phyloP scores from a whole-genome alignment of 2,113 vertebrate species.

The Pachypanchax playfairii region DNA sequence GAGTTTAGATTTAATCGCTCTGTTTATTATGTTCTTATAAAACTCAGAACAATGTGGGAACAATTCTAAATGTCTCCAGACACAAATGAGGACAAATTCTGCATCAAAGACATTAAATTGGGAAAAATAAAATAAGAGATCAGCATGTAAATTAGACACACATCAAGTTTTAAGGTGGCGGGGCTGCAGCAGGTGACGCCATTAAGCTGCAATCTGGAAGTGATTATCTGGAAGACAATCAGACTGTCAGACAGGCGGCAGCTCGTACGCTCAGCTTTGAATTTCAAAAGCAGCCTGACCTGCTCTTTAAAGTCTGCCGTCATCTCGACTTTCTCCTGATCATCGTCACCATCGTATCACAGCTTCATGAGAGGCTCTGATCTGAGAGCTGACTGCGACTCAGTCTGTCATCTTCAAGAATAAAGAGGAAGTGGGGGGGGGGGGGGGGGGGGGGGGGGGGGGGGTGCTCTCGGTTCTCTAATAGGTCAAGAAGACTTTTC shows the following conservation, averaged over 20 bases:
- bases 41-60: background rate
- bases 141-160: constrained; percentile 13
- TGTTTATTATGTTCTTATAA: too few species aligned
- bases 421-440: constrained; percentile 15
- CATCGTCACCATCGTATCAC: constrained; percentile 4
- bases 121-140: background rate
- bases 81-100: background rate
- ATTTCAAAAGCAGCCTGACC: constrained; percentile 34
- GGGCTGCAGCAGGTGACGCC: constrained; percentile 10
- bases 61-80: background rate
- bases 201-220: constrained; percentile 43
- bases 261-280: constrained; percentile 23
- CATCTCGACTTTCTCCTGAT: constrained; percentile 10
- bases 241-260: constrained; percentile 29
- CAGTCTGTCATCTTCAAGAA: constrained; percentile 48
- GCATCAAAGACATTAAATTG: background rate
- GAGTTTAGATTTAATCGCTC: too few species aligned
- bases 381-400: constrained; percentile 36
- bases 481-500: constrained; percentile 53
- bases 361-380: constrained; percentile 51
- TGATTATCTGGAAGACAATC: constrained; percentile 46
- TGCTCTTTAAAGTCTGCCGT: constrained; percentile 20
- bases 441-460: constrained; percentile 1
- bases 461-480: constrained; percentile 36
- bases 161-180: background rate